Evolutionary conservation across 2,113 vertebrate species (phyloP).

Genomic region (Scatophagus argus): DNA sequence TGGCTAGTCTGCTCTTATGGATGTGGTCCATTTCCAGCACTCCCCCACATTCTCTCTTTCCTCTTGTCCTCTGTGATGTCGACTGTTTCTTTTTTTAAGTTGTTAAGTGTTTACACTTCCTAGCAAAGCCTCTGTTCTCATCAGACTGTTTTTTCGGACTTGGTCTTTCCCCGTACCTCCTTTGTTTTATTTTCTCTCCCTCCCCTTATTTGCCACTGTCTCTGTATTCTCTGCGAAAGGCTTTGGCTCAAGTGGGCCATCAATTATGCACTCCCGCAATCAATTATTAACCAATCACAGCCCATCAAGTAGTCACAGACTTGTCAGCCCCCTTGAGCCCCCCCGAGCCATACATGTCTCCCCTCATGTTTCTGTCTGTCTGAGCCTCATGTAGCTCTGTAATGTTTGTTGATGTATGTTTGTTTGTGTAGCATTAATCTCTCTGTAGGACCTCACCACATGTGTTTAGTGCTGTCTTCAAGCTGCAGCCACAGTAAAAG

Average conservation of each 20-base stretch:
- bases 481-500: conserved; percentile 53
- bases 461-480: conserved; percentile 24
- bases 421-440: conserved; percentile 59
- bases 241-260: conserved; percentile 77
- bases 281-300: conserved; percentile 82
- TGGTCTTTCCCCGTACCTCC: background rate
- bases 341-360: conserved; percentile 55
- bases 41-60: conserved; percentile 26
- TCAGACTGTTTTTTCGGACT: background rate
- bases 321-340: conserved; percentile 76
- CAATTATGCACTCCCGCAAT: conserved; percentile 79
- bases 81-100: conserved; percentile 32
- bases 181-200: conserved; percentile 11
- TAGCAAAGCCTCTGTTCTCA: conserved; percentile 13
- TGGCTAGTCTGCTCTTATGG: conserved; percentile 53
- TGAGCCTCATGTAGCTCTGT: conserved; percentile 32
- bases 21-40: conserved; percentile 43
- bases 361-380: conserved; percentile 49
- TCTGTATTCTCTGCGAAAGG: conserved; percentile 65
- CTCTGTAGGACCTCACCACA: conserved; percentile 38
- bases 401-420: conserved; percentile 41
- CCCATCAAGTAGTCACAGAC: conserved; percentile 66
- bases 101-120: conserved; percentile 16
- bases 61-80: conserved; percentile 11
- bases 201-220: conserved; percentile 16